Conservation (phyloP, 2,888 invertebrate species). For the Pristionchus mayeri region DNA sequence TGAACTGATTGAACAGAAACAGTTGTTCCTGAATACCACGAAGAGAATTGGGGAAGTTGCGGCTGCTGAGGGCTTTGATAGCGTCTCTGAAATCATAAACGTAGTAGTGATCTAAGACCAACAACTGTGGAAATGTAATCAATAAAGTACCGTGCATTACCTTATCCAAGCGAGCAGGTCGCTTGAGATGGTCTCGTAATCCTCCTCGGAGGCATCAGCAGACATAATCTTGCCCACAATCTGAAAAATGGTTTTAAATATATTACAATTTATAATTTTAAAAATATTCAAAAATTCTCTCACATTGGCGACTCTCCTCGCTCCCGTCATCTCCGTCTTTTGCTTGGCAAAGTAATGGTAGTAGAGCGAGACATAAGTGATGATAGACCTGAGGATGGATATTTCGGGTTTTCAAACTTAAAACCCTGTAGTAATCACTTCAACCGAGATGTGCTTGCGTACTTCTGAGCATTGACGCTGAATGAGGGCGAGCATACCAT, state of each 20-base stretch:
- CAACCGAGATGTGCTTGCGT: no score
- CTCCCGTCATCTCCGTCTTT: slow-evolving; percentile 98
- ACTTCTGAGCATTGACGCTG: no score
- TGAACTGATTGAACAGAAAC: slow-evolving; percentile 91
- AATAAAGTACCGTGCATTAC: no score
- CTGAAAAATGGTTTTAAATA: slow-evolving; percentile 81
- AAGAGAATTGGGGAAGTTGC: slow-evolving; percentile 92
- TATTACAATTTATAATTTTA: no score
- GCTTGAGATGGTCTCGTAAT: slow-evolving; percentile 89
- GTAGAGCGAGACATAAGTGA: slow-evolving; percentile 98
- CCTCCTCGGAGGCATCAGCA: slow-evolving; percentile 90
- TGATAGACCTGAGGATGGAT: slow-evolving; percentile 84
- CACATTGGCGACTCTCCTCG: slow-evolving; percentile 95
- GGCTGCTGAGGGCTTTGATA: slow-evolving; percentile 61
- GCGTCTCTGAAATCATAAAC: slow-evolving; percentile 84
- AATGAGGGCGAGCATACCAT: no score
- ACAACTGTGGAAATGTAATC: no score
- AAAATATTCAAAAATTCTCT: no score
- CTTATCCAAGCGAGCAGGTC: slow-evolving; percentile 94
- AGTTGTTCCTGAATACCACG: slow-evolving; percentile 94
- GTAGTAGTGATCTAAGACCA: no score
- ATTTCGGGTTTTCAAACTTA: no score
- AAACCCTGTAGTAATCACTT: no score
- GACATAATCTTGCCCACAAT: slow-evolving; percentile 97
- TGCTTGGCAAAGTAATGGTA: slow-evolving; percentile 99